Percentiles rank a stretch among this genome's conserved stretches.
These are phyloP conservation scores for Rhingia rostrata DNA, from an alignment of 2,888 invertebrate genomes.

Conservation along the genomic window DNA sequence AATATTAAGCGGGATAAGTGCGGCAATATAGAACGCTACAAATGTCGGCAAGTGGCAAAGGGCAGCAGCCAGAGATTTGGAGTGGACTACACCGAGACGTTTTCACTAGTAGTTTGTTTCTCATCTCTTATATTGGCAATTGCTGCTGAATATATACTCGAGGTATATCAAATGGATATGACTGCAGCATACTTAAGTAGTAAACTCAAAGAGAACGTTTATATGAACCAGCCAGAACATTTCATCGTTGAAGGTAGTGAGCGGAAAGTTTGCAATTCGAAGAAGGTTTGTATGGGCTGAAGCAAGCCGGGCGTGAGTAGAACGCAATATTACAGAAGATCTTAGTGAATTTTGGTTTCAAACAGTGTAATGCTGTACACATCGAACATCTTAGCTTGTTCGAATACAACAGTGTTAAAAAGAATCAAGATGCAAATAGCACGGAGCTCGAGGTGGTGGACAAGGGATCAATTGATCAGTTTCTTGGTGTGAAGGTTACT, in stretches of 20 bases:
- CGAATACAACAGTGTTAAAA: no score
- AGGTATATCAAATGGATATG: no score
- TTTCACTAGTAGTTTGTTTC: conserved; percentile 36
- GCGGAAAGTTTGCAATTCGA: conserved; percentile 37
- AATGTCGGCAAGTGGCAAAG: conserved; percentile 47
- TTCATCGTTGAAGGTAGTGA: conserved; percentile 23
- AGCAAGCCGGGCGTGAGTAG: conserved; percentile 27
- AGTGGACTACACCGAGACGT: conserved; percentile 48
- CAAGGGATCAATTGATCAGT: background rate
- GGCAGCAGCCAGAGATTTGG: conserved; percentile 45
- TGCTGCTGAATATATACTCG: no score
- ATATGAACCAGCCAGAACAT: no score
- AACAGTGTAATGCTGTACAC: background rate
- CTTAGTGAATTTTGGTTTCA: conserved; percentile 26
- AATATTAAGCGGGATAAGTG: conserved; percentile 40
- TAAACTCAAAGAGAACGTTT: no score
- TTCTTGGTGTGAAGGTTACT: background rate
- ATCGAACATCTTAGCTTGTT: no score
- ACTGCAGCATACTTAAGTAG: no score
- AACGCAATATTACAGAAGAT: conserved; percentile 23
- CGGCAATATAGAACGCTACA: conserved; percentile 45
- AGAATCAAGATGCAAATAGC: no score
- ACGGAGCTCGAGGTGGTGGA: conserved; percentile 28
- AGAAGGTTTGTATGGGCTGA: conserved; percentile 30
- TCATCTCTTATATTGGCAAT: no score